These are phyloP conservation scores for Falco biarmicus DNA, from an alignment of 2,797 vertebrate genomes.

Conservation along the genomic window DNA sequence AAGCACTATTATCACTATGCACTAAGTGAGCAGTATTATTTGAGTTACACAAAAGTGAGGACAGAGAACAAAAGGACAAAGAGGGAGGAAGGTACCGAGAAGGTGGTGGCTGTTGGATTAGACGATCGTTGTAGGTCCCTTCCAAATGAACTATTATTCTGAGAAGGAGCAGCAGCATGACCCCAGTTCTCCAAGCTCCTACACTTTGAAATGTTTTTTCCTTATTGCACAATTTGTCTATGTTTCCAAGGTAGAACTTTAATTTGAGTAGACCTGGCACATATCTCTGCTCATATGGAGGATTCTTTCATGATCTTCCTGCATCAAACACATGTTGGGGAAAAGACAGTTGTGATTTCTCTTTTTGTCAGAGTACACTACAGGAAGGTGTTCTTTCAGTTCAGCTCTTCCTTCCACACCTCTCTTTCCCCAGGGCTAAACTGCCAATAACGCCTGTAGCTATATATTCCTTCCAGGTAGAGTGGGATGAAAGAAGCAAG, in stretches of 20 bases:
- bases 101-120: neutral
- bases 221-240: neutral
- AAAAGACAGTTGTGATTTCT: neutral
- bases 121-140: neutral
- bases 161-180: neutral
- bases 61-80: neutral
- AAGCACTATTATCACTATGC: neutral
- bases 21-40: neutral
- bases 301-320: neutral
- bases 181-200: neutral
- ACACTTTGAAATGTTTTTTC: neutral
- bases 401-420: neutral
- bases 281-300: neutral
- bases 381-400: neutral
- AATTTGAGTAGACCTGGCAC: neutral
- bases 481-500: neutral
- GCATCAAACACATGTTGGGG: rapidly evolving
- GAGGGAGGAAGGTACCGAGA: neutral
- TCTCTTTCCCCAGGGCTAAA: neutral
- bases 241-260: neutral
- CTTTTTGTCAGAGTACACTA: neutral
- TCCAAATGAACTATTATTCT: neutral
- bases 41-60: neutral
- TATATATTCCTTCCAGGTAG: neutral
- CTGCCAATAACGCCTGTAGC: neutral